Conservation (phyloP, 2,797 vertebrate genomes). For the Anguilla megastoma region DNA sequence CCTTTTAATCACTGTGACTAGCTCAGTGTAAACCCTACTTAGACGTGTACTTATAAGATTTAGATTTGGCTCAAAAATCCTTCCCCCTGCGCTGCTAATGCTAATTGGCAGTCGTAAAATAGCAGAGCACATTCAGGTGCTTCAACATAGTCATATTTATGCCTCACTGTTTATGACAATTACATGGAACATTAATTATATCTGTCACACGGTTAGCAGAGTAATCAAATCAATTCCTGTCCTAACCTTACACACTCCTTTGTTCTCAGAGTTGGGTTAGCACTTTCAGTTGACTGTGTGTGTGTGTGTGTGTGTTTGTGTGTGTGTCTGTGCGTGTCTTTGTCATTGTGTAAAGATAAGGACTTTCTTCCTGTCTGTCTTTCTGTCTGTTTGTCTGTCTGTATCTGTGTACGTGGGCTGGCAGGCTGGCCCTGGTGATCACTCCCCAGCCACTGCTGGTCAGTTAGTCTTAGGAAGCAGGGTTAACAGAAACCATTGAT, state of each 20-base stretch:
- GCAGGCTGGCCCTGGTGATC: background rate
- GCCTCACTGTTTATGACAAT: background rate
- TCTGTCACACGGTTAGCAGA: background rate
- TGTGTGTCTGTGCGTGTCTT: background rate
- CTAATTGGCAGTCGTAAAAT: background rate
- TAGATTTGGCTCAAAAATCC: background rate
- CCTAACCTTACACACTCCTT: background rate
- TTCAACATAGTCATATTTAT: background rate
- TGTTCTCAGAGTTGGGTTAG: background rate
- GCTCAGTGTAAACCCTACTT: background rate
- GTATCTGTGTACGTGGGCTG: background rate
- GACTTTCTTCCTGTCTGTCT: background rate
- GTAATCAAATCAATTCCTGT: conserved; percentile 5
- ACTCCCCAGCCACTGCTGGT: background rate
- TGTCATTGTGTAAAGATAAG: background rate
- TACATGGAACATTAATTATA: background rate
- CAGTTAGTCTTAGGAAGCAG: background rate
- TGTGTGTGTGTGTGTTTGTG: background rate
- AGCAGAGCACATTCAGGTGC: background rate
- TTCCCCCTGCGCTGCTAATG: background rate
- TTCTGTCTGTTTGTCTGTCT: background rate
- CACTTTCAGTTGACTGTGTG: background rate
- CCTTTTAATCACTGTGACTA: background rate
- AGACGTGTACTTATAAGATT: background rate
- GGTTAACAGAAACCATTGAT: background rate